Evolutionary conservation across 2,888 invertebrate genomes (phyloP), one percentile per base, ranked within the genome.

Genomic region (Tineola bisselliella): DNA sequence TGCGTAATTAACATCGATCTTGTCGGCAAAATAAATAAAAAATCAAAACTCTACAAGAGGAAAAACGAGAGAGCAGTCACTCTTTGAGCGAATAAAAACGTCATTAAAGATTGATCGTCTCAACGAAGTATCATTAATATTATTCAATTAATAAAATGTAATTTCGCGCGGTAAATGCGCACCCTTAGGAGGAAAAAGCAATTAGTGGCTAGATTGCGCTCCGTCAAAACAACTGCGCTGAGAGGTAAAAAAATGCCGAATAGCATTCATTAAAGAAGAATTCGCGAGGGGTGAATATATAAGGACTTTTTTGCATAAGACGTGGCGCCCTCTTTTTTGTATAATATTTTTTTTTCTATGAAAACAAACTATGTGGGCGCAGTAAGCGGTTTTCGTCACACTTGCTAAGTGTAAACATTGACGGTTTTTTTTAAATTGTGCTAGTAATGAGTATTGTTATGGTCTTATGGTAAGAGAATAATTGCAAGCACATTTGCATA

Each of bases 121-220:
- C 71, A 73, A 79, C 77, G 76, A 81, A 81, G 84, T 81, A 81
- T 86, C 87, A 86, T 87, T 87, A 86, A 86, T 86, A 86, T 84
- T 86, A 87, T 87, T 87, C 84, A 87, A 87, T 87, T 87, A 87
- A 87, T 87, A 84, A 84, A 86, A 84, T 76, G 82, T 83, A 84
- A 87, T 86, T 84, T 83, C 70, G 77, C 82, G 74, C 79, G 74
- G 80, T 76, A 76, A 48, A 62, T 75, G 75, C 76, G 74, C 81
- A 81, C 84, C 84, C 84, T 79, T 77, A 77, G 72, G 79, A 82
- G 83, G 84, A 81, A 86, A 86, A 87, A 84, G 87, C 86, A 87
- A 87, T 87, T 87, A 87, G 87, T 84, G 86, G 86, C 84, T 86
- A 84, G 86, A 87, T 86, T 84, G 87, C 86, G 75, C 79, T 79